Base-by-base conservation (phyloP, 2,113 vertebrate species). In the Lycocorax pyrrhopterus region DNA sequence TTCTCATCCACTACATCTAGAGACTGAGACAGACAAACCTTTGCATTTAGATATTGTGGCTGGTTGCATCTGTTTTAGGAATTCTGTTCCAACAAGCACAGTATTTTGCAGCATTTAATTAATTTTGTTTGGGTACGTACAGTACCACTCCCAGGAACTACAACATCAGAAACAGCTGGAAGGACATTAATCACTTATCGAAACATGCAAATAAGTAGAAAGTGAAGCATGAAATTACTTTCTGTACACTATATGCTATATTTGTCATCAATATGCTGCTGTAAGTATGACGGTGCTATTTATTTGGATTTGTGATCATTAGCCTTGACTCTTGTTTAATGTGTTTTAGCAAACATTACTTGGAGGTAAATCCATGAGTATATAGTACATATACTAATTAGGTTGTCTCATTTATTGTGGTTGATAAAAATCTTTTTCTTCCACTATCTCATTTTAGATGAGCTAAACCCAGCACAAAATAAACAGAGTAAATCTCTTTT, bases 181-280 rank as follows among this genome's bases (percentile, higher is more conserved):
- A 89, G 27, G 13, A 87, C 62, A 79, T 79, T 82, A 90, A 85
- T 52, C 19, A 17, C 44, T 87, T 79, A 79, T 88, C 49, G 90
- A 88, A 93, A 95, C 80, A 84, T 87, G 52, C 26, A 96, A 82
- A 68, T 85, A 89, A 89, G 39, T 82, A 67, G 52, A 95, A 93
- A 91, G 44, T 49, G 74, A 93, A 89, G 74, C 87, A 89, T 73
- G 74, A 94, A 93, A 95, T 95, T 94, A 64, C 33, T 89, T 96
- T 91, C 62, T 82, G 21, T 89, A 63, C 30, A 17, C 19, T 67
- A 39, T 64, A 82, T 32, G 47, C 12, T 12, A 20, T 67, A 69
- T 64, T 81, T 93, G 53, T 64, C n/a, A 76, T 60, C 53, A 39
- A 49, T 87, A 84, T 39, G 52, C 59, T 84, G 56, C 30, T 78